Evolutionary conservation across 1,140 invertebrate species (phyloP).

Genomic region (Meloidogyne hapla): DNA sequence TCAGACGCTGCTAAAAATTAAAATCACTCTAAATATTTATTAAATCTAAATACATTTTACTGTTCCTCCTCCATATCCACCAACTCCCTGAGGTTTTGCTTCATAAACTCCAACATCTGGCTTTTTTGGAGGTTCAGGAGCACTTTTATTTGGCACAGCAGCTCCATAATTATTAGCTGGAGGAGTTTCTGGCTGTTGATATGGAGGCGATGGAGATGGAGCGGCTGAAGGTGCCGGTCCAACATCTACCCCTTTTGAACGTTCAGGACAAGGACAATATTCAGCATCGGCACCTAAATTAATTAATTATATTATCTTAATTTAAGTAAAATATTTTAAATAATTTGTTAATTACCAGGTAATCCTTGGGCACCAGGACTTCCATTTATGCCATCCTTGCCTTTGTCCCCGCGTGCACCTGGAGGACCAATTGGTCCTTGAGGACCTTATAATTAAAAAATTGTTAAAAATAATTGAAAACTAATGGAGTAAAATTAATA

Average conservation of each 20-base stretch:
- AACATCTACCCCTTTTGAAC: neutral
- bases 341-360: conserved; percentile 1
- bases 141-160: neutral
- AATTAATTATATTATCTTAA: neutral
- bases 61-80: neutral
- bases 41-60: neutral
- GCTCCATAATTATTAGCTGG: neutral
- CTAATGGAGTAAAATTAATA: no score
- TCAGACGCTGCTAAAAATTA: neutral
- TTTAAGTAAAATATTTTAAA: neutral
- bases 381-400: conserved; percentile 29
- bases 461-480: no score
- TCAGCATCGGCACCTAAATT: conserved; percentile 36
- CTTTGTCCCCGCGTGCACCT: conserved; percentile 23
- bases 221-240: neutral
- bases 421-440: conserved; percentile 29
- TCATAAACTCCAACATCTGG: neutral
- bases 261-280: conserved; percentile 41
- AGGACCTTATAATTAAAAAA: conserved; percentile 29
- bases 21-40: no score
- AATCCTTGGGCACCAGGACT: conserved; percentile 33
- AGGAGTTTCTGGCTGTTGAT: neutral
- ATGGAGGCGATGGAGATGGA: neutral
- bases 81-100: neutral
- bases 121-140: neutral